Percentiles rank a stretch among this genome's conserved stretches.
These are phyloP conservation scores for Catocala sponsa DNA, from an alignment of 2,888 invertebrate genomes.

Conservation along the genomic window DNA sequence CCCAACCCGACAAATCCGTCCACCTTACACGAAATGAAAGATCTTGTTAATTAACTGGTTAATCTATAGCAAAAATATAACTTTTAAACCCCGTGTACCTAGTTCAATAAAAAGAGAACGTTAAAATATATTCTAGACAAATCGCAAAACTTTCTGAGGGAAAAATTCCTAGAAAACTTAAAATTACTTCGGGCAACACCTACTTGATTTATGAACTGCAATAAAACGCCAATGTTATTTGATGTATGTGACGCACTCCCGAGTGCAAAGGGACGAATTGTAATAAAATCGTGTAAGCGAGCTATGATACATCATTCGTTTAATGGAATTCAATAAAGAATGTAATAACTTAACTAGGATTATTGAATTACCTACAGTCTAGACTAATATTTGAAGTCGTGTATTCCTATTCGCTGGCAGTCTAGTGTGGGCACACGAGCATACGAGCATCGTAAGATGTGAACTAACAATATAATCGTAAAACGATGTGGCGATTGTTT, in stretches of 20 bases:
- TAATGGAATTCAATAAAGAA: constrained; percentile 22
- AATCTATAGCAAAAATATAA: constrained; percentile 8
- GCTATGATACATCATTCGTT: constrained; percentile 7
- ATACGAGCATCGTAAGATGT: constrained; percentile 40
- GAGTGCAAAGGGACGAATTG: constrained; percentile 43
- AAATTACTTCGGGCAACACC: constrained; percentile 67
- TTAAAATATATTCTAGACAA: constrained; percentile 57
- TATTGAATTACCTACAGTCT: background rate
- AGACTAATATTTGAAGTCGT: background rate
- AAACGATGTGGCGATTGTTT: constrained; percentile 45
- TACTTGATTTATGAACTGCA: constrained; percentile 68
- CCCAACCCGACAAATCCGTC: constrained; percentile 21
- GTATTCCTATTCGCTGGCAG: background rate
- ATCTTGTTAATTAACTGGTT: background rate
- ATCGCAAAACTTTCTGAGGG: constrained; percentile 67
- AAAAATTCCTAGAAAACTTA: constrained; percentile 66
- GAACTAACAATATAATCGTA: constrained; percentile 51
- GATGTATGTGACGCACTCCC: constrained; percentile 55
- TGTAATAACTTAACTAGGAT: background rate
- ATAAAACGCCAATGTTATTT: constrained; percentile 62
- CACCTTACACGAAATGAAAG: background rate
- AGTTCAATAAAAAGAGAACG: constrained; percentile 34
- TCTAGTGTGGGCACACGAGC: constrained; percentile 4
- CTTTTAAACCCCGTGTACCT: constrained; percentile 26
- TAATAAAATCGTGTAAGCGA: constrained; percentile 35